phyloP scores from a whole-genome alignment of 2,797 vertebrate genomes.

The Melanogrammus aeglefinus region DNA sequence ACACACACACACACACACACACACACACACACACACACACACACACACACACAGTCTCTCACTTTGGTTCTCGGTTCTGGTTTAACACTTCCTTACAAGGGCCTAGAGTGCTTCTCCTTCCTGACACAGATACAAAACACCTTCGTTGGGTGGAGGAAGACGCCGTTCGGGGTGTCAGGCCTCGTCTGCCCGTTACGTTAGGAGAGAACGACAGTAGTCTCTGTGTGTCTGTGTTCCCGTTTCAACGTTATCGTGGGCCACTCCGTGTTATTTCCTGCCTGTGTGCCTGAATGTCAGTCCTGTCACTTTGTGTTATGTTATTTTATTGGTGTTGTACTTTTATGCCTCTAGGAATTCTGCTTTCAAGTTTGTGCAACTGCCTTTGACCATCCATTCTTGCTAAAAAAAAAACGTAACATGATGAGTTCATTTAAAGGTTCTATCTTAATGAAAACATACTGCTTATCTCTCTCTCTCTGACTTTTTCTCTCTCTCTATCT shows the following conservation, averaged over 20 bases:
- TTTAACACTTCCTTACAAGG: conserved; percentile 64
- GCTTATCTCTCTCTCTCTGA: not conserved
- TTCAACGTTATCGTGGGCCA: not conserved
- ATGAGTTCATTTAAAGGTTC: not conserved
- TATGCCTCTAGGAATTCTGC: not conserved
- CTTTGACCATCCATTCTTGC: no score
- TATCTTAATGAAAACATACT: not conserved
- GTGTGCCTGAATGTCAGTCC: not conserved
- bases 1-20: not conserved
- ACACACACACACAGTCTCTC: conserved; percentile 10
- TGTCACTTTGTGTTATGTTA: not conserved
- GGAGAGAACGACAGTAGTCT: not conserved
- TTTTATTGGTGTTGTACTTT: not conserved
- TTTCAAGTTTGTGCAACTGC: no score
- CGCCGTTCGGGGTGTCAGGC: not conserved
- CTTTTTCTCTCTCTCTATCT: not conserved
- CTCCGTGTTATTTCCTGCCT: not conserved
- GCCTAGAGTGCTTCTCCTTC: conserved; percentile 29
- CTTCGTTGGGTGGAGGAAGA: conserved; percentile 12
- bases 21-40: conserved; percentile 8
- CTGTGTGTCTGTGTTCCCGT: not conserved
- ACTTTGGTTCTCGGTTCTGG: not conserved
- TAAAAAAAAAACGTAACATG: no score
- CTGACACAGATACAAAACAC: conserved; percentile 32
- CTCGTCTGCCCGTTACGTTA: not conserved